Percentiles rank a stretch among this genome's conserved stretches.
phyloP scores from a whole-genome alignment of 2,888 invertebrate species.

The Ophonus ardosiacus region DNA sequence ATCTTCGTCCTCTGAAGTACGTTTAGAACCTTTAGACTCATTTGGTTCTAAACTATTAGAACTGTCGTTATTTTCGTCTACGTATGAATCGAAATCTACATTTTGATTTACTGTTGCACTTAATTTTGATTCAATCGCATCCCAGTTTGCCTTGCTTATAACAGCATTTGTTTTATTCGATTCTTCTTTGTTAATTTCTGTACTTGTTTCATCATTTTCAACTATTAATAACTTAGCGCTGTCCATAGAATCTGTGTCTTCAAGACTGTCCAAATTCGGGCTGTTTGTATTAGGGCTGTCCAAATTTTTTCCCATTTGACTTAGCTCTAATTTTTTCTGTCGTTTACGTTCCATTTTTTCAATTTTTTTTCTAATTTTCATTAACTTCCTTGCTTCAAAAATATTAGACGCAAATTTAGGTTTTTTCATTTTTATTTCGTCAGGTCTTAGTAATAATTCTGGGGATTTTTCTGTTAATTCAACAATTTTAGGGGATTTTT shows the following conservation, averaged over 20 bases:
- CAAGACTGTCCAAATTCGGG: not conserved
- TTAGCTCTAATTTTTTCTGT: constrained; percentile 72
- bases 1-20: constrained; percentile 64
- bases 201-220: not conserved
- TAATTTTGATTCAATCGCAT: constrained; percentile 73
- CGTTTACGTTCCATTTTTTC: constrained; percentile 80
- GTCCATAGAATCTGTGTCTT: constrained; percentile 54
- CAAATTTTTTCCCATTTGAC: constrained; percentile 73
- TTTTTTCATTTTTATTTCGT: constrained; percentile 77
- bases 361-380: constrained; percentile 82
- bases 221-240: constrained; percentile 29
- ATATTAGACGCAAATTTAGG: constrained; percentile 84
- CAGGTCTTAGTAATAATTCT: not conserved
- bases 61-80: constrained; percentile 65
- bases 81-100: constrained; percentile 69
- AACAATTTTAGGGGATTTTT: not conserved
- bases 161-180: constrained; percentile 66
- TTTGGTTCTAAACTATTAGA: constrained; percentile 1
- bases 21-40: not conserved
- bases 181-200: constrained; percentile 5
- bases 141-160: constrained; percentile 73
- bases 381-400: constrained; percentile 81
- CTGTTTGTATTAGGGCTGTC: not conserved
- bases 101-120: constrained; percentile 70
- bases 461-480: not conserved